Percentiles rank a stretch among this genome's conserved stretches.
Evolutionary conservation across 1,140 invertebrate species (phyloP).

Genomic region (Eupeodes corollae): DNA sequence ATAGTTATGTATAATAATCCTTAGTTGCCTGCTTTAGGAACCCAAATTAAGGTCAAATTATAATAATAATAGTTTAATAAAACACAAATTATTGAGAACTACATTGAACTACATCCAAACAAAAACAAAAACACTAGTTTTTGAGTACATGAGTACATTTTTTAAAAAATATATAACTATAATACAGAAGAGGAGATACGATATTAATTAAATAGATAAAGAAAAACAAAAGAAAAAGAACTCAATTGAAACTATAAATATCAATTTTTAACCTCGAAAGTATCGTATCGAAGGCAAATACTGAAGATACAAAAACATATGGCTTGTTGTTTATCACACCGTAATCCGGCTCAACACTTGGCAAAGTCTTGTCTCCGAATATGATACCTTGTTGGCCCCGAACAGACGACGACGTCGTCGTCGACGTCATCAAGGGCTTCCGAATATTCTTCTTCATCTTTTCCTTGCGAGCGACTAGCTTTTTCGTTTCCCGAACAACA

Average conservation of each 20-base stretch:
- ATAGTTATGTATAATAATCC: not conserved
- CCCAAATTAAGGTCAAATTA: no score
- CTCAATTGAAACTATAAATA: slow-evolving; percentile 2
- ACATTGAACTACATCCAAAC: no score
- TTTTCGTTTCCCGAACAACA: slow-evolving; percentile 33
- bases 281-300: slow-evolving; percentile 34
- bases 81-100: no score
- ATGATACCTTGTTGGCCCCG: slow-evolving; percentile 3
- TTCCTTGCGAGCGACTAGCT: slow-evolving; percentile 33
- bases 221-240: no score
- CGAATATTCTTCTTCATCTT: slow-evolving; percentile 34
- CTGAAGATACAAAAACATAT: slow-evolving; percentile 33
- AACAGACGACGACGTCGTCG: slow-evolving; percentile 5
- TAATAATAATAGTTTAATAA: no score
- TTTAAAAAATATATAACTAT: no score
- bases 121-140: no score
- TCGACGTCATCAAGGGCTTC: slow-evolving; percentile 9
- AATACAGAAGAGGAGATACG: no score
- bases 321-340: slow-evolving; percentile 26
- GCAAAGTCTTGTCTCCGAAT: slow-evolving; percentile 18
- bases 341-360: slow-evolving; percentile 30
- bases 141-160: no score
- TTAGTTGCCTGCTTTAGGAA: no score
- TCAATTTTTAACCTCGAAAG: slow-evolving; percentile 25
- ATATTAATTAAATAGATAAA: no score